phyloP scores from a whole-genome alignment of 2,797 vertebrate species.

The Notoglanidium macrostoma region DNA sequence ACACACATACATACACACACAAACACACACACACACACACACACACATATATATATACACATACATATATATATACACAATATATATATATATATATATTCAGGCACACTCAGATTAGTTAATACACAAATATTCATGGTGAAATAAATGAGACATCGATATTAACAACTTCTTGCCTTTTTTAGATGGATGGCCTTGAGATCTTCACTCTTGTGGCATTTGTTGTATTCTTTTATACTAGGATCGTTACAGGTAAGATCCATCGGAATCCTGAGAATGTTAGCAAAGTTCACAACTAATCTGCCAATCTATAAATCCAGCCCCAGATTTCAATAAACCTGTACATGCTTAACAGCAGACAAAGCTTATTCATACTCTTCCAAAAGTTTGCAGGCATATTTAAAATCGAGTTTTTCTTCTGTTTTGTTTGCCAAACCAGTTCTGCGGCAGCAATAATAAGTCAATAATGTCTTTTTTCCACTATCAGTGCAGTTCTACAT shows the following conservation, averaged over 20 bases:
- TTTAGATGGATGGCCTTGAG: conserved; percentile 8
- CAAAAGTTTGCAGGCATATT: conserved; percentile 41
- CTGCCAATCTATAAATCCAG: conserved; percentile 33
- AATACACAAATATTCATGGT: background rate
- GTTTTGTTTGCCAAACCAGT: conserved; percentile 51
- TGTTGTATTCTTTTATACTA: conserved; percentile 3
- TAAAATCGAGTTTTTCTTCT: conserved; percentile 40
- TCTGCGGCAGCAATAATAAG: conserved; percentile 45
- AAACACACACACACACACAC: background rate
- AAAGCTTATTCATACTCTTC: conserved; percentile 24
- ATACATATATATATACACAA: background rate
- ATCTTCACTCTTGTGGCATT: conserved; percentile 14
- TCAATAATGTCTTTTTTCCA: conserved; percentile 42
- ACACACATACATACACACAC: background rate
- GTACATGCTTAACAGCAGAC: conserved; percentile 34
- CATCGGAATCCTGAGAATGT: conserved; percentile 33
- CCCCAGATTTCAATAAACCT: conserved; percentile 39
- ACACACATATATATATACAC: no score
- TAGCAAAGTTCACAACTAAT: conserved; percentile 28
- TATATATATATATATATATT: background rate
- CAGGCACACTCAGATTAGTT: background rate
- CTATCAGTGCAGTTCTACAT: conserved; percentile 59
- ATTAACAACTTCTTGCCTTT: background rate
- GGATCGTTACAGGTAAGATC: conserved; percentile 20
- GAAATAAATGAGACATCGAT: background rate